Percentiles rank a stretch among this genome's conserved stretches.
phyloP scores from a whole-genome alignment of 2,888 invertebrate genomes.

The Erebia epiphron region DNA sequence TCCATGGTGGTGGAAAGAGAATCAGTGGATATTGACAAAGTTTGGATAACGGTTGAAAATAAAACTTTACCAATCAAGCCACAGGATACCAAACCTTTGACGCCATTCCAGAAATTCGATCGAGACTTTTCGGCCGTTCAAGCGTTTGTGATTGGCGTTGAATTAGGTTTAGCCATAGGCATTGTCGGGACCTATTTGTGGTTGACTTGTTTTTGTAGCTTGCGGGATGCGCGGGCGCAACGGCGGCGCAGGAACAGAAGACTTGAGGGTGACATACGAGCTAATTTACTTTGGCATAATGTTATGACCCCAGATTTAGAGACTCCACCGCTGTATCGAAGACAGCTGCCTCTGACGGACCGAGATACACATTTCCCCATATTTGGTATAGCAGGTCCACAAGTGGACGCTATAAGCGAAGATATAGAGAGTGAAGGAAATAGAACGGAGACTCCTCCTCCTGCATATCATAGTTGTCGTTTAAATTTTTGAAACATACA shows the following conservation, averaged over 20 bases:
- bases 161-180: conserved; percentile 71
- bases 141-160: conserved; percentile 71
- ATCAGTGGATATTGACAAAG: conserved; percentile 60
- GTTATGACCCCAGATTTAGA: conserved; percentile 64
- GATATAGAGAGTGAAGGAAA: conserved; percentile 47
- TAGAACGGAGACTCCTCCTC: conserved; percentile 72
- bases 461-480: conserved; percentile 72
- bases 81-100: conserved; percentile 48
- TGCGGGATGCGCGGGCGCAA: conserved; percentile 56
- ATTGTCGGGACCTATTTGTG: conserved; percentile 73
- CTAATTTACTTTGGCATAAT: conserved; percentile 68
- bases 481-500: conserved; percentile 23
- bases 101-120: conserved; percentile 70
- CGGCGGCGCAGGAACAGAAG: conserved; percentile 48
- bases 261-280: conserved; percentile 65
- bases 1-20: conserved; percentile 61
- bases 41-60: conserved; percentile 66
- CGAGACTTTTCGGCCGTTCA: conserved; percentile 71
- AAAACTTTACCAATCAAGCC: conserved; percentile 46
- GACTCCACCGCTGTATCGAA: conserved; percentile 68
- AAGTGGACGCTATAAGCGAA: conserved; percentile 59
- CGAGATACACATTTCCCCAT: conserved; percentile 53
- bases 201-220: conserved; percentile 62
- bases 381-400: conserved; percentile 50
- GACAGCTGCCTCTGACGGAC: conserved; percentile 64